A percentile compares a stretch with the other conserved stretches of the same genome.
Conservation (phyloP, 2,113 vertebrate genomes). For the Nesogale talazaci region DNA sequence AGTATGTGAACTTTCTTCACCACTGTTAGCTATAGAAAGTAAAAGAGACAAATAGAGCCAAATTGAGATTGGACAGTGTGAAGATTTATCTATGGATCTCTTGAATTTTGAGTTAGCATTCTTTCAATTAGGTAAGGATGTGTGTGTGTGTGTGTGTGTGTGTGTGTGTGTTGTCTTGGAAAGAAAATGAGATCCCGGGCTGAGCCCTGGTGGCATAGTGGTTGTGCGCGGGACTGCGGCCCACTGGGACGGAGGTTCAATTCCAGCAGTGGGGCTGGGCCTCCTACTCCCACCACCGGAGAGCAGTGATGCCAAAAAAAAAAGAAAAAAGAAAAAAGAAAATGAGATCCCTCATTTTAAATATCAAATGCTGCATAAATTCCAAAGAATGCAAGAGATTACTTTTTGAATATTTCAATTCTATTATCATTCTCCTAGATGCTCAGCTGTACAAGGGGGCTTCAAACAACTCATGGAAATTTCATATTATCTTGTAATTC, state of each 20-base stretch:
- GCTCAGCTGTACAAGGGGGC: no score
- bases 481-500: no score
- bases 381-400: not conserved
- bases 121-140: not conserved
- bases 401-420: no score
- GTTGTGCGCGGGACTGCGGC: no score
- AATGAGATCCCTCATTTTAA: not conserved
- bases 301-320: no score
- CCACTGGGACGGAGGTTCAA: no score
- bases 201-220: no score
- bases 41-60: not conserved
- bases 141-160: not conserved
- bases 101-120: slow-evolving; percentile 25
- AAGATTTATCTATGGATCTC: not conserved
- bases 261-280: no score
- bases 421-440: no score
- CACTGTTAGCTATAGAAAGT: not conserved
- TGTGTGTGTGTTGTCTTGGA: not conserved
- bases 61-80: not conserved
- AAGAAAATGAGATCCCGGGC: not conserved
- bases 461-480: no score
- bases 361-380: not conserved
- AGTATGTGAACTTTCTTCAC: not conserved
- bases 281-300: no score
- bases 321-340: no score